Base-by-base conservation (phyloP, 2,888 invertebrate species). In the Tipula unca region DNA sequence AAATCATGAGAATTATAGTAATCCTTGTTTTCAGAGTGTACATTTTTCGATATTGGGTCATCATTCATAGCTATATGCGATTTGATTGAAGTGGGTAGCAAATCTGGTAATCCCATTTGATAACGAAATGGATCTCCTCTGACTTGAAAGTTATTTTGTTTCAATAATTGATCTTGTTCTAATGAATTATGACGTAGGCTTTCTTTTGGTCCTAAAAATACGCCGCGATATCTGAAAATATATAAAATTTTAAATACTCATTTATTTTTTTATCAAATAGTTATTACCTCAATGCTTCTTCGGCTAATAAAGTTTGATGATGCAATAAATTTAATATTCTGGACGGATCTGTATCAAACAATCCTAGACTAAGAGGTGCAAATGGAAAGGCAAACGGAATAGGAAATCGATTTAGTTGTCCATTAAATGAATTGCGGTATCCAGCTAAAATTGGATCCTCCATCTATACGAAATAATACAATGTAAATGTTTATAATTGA, bases 361-460 rank as follows among this genome's bases (percentile, higher is more conserved):
- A 89, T 89, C 90, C 90, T 87, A 90, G 88, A 85, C 90, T 90
- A 87, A 91, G 89, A 14, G 93, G 91, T 36, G 93, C 91, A 88
- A 93, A 93, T 8, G 92, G 92, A 87, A 93, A 92, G 86, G 92
- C 92, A 88, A 93, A 93, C 35, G 93, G 93, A 25, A 93, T 92
- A 82, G 93, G 92, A 86, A 90, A 90, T 85, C 90, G 82, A 10
- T 69, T 69, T 13, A 42, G 48, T 17, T 82, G 86, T 84, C 85
- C 85, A 36, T 1, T 69, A 20, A 42, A 29, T 82, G 88, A 87
- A 83, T 87, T 87, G 85, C 87, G 87, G 86, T 87, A 88, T 14
- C 85, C 85, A 86, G 88, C 87, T 85, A 87, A 87, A 82, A 87
- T 36, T 85, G 86, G 87, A 29, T 87, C 87, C 82, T 88, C 87